Evolutionary conservation across 2,113 vertebrate genomes (phyloP), one percentile per base, ranked within the genome.

Genomic region (Hystrix brachyura): DNA sequence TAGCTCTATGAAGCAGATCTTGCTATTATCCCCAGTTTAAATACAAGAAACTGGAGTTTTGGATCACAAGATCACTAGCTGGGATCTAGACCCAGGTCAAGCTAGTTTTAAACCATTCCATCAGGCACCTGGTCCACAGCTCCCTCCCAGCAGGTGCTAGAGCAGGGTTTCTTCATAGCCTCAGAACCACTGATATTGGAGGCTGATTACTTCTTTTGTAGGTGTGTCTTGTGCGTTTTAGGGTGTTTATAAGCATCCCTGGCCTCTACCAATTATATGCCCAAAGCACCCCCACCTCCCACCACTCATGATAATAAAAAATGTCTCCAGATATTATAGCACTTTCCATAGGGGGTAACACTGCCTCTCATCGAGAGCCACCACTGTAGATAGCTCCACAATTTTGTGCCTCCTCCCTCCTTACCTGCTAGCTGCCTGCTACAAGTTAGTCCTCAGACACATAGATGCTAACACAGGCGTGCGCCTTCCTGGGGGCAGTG

Each of bases 401-500:
- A 1, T 64, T 78, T 27, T 29, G 34, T 10, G 46, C 11, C 5
- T 72, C 38, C 27, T 51, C 29, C 29, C 15, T 38, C 25, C 10
- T 3, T 14, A 34, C 15, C 53, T 0, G 0, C 57, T 46, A 60
- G 48, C 53, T 60, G n/a, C 43, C 7, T 80, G 65, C 74, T 27
- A 19, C 13, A 48, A 80, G 84, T 53, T 32, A 4, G 7, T n/a
- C 21, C 32, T 27, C 13, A 85, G 65, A 78, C 29, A 59, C 23
- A 12, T 48, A n/a, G 65, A 38, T 43, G 29, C 43, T 15, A 38
- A 60, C 7, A 29, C 21, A 74, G 25, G 48, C 34, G 9, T 19
- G 4, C 3, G 1, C 7, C 14, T 34, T 62, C 51, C 62, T 10
- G 13, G 4, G 48, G 14, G 27, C 14, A 18, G 51, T 14, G n/a